Conservation (phyloP, 2,888 invertebrate genomes). For the Pinctada fucata region DNA sequence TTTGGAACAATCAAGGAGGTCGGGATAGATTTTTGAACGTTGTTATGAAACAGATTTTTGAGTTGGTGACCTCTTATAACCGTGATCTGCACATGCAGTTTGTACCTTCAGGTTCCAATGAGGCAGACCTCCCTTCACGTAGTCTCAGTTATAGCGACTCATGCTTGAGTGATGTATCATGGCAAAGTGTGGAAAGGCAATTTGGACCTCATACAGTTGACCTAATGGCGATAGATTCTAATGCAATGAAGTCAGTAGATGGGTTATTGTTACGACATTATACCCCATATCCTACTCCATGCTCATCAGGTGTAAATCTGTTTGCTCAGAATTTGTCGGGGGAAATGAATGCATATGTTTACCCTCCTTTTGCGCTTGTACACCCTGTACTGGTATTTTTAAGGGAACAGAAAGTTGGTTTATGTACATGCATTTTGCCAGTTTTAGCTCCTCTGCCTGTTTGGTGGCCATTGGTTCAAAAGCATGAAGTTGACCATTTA, state of each 20-base stretch:
- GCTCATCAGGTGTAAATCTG: conserved; percentile 33
- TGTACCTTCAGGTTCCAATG: neutral
- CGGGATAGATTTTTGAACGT: conserved; percentile 6
- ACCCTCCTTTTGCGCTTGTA: conserved; percentile 37
- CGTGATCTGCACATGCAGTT: neutral
- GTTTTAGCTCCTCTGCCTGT: conserved; percentile 14
- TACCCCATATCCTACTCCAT: conserved; percentile 26
- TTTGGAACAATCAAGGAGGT: conserved; percentile 17
- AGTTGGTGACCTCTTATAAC: conserved; percentile 11
- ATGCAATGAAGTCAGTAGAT: neutral
- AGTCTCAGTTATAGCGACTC: neutral
- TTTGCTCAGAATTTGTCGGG: conserved; percentile 31
- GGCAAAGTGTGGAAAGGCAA: neutral
- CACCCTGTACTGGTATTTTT: conserved; percentile 33
- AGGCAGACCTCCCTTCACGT: neutral
- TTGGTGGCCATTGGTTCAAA: conserved; percentile 39
- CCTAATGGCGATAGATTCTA: neutral
- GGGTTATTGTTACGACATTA: conserved; percentile 28
- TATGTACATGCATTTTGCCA: conserved; percentile 36
- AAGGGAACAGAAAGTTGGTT: conserved; percentile 4
- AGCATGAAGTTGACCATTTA: neutral
- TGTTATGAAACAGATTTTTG: neutral
- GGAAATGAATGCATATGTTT: conserved; percentile 41
- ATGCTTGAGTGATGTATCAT: neutral
- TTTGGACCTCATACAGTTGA: neutral